These are phyloP conservation scores for Trachelus tabidus DNA, from an alignment of 2,888 invertebrate genomes.

Conservation along the genomic window DNA sequence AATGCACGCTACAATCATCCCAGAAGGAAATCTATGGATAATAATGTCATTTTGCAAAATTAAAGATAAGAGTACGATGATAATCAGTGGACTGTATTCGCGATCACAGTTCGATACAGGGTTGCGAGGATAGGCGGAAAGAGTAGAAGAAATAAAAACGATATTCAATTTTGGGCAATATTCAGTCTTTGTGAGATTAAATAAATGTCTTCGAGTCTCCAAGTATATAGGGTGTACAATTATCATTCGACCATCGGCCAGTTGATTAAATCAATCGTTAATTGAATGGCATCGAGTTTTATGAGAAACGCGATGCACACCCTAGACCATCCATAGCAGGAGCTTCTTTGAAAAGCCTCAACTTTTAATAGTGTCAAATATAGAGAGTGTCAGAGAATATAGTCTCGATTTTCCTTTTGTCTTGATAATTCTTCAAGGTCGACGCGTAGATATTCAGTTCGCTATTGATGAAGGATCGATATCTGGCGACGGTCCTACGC, in stretches of 20 bases:
- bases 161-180: not conserved
- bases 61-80: not conserved
- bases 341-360: conserved; percentile 39
- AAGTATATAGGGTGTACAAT: not conserved
- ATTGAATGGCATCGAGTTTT: not conserved
- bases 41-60: not conserved
- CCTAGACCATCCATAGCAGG: conserved; percentile 53
- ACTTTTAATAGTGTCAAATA: conserved; percentile 22
- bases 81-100: not conserved
- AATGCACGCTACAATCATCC: not conserved
- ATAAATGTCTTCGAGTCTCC: not conserved
- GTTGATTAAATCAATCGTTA: not conserved
- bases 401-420: conserved; percentile 24
- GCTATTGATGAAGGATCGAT: conserved; percentile 18
- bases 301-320: not conserved
- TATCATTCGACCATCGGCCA: not conserved
- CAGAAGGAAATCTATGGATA: not conserved
- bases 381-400: not conserved
- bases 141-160: not conserved
- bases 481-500: not conserved
- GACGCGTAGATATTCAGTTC: conserved; percentile 31
- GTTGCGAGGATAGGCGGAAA: not conserved
- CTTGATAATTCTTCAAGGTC: conserved; percentile 27
- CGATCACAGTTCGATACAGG: not conserved
- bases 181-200: not conserved